A percentile compares a stretch with the other conserved stretches of the same genome.
Conservation (phyloP, 1,140 invertebrate genomes). For the Lethrus apterus region DNA sequence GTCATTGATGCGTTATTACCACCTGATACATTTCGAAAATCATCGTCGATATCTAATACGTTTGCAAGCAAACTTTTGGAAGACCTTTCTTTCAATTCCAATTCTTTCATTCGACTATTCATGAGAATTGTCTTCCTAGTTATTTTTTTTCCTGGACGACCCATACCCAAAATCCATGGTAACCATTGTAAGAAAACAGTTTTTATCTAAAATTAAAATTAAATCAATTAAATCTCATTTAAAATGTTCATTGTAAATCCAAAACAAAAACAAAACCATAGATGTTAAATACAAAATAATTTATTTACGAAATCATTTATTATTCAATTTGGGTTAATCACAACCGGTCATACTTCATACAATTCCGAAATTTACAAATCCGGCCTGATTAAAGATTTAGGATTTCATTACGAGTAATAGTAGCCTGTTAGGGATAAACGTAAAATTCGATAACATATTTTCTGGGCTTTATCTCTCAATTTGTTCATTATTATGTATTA, state of each 20-base stretch:
- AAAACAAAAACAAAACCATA: too few relatives aligned
- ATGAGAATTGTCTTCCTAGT: constrained; percentile 79
- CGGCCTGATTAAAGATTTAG: too few relatives aligned
- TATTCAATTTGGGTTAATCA: too few relatives aligned
- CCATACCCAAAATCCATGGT: constrained; percentile 91
- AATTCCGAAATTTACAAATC: too few relatives aligned
- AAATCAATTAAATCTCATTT: constrained; percentile 5
- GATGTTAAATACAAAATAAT: not conserved
- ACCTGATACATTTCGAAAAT: constrained; percentile 57
- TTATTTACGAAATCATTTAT: too few relatives aligned
- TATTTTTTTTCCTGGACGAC: constrained; percentile 88
- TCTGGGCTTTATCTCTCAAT: too few relatives aligned
- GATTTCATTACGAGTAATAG: too few relatives aligned
- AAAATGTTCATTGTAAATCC: not conserved
- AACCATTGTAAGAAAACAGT: constrained; percentile 92
- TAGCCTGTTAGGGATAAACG: too few relatives aligned
- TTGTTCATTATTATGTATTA: too few relatives aligned
- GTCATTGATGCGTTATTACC: constrained; percentile 38
- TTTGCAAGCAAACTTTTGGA: constrained; percentile 91
- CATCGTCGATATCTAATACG: constrained; percentile 90
- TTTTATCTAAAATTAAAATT: constrained; percentile 63
- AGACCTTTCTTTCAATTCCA: constrained; percentile 86
- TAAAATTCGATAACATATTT: too few relatives aligned
- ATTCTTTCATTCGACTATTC: constrained; percentile 80
- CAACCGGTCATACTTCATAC: too few relatives aligned